A percentile compares a stretch with the other conserved stretches of the same genome.
Evolutionary conservation across 2,888 invertebrate genomes (phyloP).

Genomic region (Petrolisthes cinctipes): DNA sequence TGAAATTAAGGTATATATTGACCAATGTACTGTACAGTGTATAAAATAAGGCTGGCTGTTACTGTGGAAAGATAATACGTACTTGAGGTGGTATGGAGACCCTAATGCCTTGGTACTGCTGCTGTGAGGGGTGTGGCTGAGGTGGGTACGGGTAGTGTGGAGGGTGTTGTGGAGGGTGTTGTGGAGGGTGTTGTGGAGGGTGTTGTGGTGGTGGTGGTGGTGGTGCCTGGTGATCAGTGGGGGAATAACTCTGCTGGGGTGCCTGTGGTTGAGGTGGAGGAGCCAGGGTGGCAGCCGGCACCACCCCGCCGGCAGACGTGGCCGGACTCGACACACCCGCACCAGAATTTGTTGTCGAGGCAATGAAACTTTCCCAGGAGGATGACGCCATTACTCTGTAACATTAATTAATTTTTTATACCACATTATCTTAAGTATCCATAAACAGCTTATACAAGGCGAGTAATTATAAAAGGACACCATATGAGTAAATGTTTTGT

Average conservation of each 20-base stretch:
- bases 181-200: not conserved
- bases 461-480: too few species aligned
- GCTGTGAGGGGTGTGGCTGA: conserved; percentile 25
- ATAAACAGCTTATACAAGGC: too few species aligned
- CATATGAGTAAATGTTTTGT: too few species aligned
- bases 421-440: too few species aligned
- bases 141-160: not conserved
- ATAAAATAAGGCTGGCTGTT: too few species aligned
- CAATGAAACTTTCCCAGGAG: conserved; percentile 64
- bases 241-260: conserved; percentile 35
- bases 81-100: conserved; percentile 42
- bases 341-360: conserved; percentile 16
- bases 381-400: conserved; percentile 60
- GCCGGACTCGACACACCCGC: conserved; percentile 14
- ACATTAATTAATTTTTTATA: not conserved
- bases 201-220: conserved; percentile 11
- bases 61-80: not conserved
- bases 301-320: conserved; percentile 7
- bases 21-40: too few species aligned
- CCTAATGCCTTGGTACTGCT: conserved; percentile 41
- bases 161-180: conserved; percentile 20
- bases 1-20: too few species aligned
- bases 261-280: conserved; percentile 29
- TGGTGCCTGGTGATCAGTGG: conserved; percentile 29
- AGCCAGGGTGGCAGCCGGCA: conserved; percentile 23